Conservation (phyloP, 2,888 invertebrate species). For the Tinea trinotella region DNA sequence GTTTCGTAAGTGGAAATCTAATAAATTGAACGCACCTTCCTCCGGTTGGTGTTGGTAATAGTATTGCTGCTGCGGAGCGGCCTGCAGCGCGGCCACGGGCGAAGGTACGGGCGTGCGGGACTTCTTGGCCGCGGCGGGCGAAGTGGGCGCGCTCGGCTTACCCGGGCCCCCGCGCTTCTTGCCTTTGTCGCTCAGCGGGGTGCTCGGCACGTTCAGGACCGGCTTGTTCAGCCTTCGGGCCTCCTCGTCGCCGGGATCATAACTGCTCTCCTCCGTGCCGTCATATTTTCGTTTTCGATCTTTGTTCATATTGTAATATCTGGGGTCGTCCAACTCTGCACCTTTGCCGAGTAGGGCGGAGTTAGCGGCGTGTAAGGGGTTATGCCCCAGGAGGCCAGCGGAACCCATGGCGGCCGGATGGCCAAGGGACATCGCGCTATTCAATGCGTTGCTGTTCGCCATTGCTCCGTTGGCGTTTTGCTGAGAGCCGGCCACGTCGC, state of each 20-base stretch:
- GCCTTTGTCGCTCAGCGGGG: constrained; percentile 59
- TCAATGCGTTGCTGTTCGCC: constrained; percentile 45
- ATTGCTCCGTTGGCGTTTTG: constrained; percentile 60
- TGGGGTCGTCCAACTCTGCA: constrained; percentile 77
- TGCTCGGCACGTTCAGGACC: constrained; percentile 65
- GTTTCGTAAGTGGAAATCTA: constrained; percentile 72
- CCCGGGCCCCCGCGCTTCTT: constrained; percentile 51
- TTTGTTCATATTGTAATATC: constrained; percentile 81
- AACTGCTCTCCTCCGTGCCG: constrained; percentile 76
- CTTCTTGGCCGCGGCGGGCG: constrained; percentile 29
- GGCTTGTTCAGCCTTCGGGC: constrained; percentile 63
- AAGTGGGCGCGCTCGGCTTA: constrained; percentile 54
- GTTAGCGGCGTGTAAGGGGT: constrained; percentile 53
- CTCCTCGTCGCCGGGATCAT: constrained; percentile 70
- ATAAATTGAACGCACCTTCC: constrained; percentile 74
- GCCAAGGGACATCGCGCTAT: constrained; percentile 46
- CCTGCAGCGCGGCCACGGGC: constrained; percentile 52
- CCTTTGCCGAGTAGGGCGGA: constrained; percentile 28
- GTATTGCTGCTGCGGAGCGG: constrained; percentile 66
- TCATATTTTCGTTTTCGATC: constrained; percentile 80
- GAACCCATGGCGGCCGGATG: constrained; percentile 49
- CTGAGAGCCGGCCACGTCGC: constrained; percentile 47
- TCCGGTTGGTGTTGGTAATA: constrained; percentile 72
- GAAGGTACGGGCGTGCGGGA: constrained; percentile 31
- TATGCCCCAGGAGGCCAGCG: constrained; percentile 57